Evolutionary conservation across 2,797 vertebrate genomes (phyloP), one percentile per base, ranked within the genome.

Genomic region (Chaetophractus vellerosus): DNA sequence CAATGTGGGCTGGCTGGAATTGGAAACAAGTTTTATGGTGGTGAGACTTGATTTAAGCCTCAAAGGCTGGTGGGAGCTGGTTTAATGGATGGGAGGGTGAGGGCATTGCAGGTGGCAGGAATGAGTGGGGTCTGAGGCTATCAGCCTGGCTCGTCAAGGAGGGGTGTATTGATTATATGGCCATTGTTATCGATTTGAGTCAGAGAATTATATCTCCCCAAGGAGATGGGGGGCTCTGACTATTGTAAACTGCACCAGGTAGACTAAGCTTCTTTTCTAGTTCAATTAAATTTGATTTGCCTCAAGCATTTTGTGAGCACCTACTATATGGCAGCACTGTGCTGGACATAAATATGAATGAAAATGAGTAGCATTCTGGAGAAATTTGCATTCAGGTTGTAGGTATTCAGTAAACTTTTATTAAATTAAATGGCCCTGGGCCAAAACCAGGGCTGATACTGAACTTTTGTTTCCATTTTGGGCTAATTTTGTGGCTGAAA

Each of bases 111-210:
- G 8, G 16, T 9, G 31, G 31, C 14, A 61, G 48, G 14, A 82
- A 74, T 80, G 59, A 52, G 55, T 16, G 50, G 52, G 36, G 14
- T 76, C 72, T 83, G 31, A 75, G 15, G 6, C 15, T 9, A 88
- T 83, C 33, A 92, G 72, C 68, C 79, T 90, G 84, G 59, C 52
- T 55, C 41, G 68, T 66, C 79, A 52, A 55, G 50, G 26, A 93
- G 92, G 50, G 63, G 9, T 16, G 6, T 93, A 88, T 93, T 97
- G 94, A 94, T 96, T 96, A 66, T 78, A 50, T 82, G 90, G 96
- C 57, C 78, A 36, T 33, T 93, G 72, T 28, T 61, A 90, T 84
- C 84, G 96, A 31, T 50, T 84, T 24, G 66, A 24, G 23, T 81
- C 93, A 79, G 78, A 63, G 95, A 97, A 84, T 95, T 96, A 71